phyloP scores from a whole-genome alignment of 2,888 invertebrate species.

The Heliconius cydno region DNA sequence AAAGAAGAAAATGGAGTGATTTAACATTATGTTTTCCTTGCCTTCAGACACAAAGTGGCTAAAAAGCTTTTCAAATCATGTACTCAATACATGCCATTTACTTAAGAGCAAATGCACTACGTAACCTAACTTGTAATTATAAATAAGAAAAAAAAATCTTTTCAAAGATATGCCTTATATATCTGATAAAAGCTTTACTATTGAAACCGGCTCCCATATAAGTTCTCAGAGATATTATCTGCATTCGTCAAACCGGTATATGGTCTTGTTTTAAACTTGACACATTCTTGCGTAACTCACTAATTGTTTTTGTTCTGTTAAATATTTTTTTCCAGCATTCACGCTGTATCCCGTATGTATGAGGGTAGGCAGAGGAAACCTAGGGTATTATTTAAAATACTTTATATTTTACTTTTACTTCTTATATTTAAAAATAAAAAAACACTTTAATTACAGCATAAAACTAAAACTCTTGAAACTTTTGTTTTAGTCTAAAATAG shows the following conservation, averaged over 20 bases:
- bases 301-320: slow-evolving; percentile 37
- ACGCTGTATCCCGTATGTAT: too few relatives aligned
- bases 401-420: too few relatives aligned
- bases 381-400: neutral
- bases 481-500: neutral
- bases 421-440: too few relatives aligned
- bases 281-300: slow-evolving; percentile 48
- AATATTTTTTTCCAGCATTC: neutral
- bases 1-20: too few relatives aligned
- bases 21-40: too few relatives aligned
- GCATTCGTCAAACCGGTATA: slow-evolving; percentile 44
- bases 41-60: neutral
- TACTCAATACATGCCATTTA: neutral
- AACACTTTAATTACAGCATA: too few relatives aligned
- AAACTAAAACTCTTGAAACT: too few relatives aligned
- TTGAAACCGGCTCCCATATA: slow-evolving; percentile 44
- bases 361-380: too few relatives aligned
- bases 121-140: slow-evolving; percentile 14
- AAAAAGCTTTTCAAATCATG: neutral
- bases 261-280: slow-evolving; percentile 45
- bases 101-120: slow-evolving; percentile 6
- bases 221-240: slow-evolving; percentile 46
- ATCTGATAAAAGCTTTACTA: slow-evolving; percentile 37
- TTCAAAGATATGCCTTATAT: slow-evolving; percentile 8
- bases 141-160: slow-evolving; percentile 12